A percentile compares a stretch with the other conserved stretches of the same genome.
These are phyloP conservation scores for Parnassius apollo DNA, from an alignment of 2,888 invertebrate species.

Conservation along the genomic window DNA sequence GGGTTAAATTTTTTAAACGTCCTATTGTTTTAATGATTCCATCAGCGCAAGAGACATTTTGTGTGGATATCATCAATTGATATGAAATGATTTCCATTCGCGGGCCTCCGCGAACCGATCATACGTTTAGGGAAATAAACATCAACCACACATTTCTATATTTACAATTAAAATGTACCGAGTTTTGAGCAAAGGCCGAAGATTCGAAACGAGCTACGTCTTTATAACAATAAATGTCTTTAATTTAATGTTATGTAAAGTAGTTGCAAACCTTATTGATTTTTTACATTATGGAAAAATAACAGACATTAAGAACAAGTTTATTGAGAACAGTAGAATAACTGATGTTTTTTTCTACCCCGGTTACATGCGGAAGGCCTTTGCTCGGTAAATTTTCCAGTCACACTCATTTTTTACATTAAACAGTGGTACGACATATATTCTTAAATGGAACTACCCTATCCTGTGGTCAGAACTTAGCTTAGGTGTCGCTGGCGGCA, in stretches of 20 bases:
- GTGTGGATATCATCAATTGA: conserved; percentile 14
- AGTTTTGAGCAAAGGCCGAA: conserved; percentile 22
- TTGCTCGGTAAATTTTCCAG: conserved; percentile 15
- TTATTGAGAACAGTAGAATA: no score
- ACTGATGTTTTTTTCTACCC: no score
- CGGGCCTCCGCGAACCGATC: neutral
- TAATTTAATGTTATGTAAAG: neutral
- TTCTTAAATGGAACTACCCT: conserved; percentile 37
- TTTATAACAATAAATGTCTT: neutral
- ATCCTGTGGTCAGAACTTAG: conserved; percentile 40
- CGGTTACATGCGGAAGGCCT: conserved; percentile 18
- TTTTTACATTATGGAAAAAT: no score
- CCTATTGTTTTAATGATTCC: neutral
- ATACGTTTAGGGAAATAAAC: conserved; percentile 16
- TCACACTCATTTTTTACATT: conserved; percentile 28
- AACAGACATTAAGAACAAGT: no score
- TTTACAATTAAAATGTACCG: conserved; percentile 12
- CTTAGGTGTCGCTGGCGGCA: conserved; percentile 73
- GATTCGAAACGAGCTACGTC: neutral
- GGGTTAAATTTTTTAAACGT: neutral
- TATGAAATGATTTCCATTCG: conserved; percentile 12
- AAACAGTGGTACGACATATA: conserved; percentile 40
- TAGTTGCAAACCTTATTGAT: no score
- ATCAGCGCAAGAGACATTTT: conserved; percentile 16
- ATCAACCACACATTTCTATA: conserved; percentile 21